These are phyloP conservation scores for Odontomachus brunneus DNA, from an alignment of 1,140 invertebrate species.

Conservation along the genomic window DNA sequence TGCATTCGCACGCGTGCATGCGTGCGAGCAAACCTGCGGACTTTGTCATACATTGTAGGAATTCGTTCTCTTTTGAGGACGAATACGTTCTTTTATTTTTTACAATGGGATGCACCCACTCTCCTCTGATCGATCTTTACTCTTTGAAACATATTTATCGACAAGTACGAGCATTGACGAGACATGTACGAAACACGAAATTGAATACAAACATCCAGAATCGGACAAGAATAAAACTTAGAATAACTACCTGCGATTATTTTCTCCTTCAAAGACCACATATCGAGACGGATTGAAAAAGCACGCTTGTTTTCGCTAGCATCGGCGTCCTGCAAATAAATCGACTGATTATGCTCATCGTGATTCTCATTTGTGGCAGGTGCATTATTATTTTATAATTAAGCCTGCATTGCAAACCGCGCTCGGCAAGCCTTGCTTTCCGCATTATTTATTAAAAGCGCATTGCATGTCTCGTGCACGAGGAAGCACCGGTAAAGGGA, in stretches of 20 bases:
- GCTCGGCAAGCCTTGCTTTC: constrained; percentile 9
- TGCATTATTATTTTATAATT: constrained; percentile 33
- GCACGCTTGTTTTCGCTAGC: not conserved
- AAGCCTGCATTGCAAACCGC: constrained; percentile 17
- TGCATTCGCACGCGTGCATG: not conserved
- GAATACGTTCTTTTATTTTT: constrained; percentile 9
- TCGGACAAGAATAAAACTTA: not conserved
- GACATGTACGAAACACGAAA: not conserved
- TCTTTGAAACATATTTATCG: not conserved
- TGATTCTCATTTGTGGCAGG: not conserved
- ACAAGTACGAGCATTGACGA: not conserved
- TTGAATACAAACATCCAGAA: not conserved
- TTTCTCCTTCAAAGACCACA: not conserved
- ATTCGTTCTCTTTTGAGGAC: not conserved
- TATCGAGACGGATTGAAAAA: not conserved
- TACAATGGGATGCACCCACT: not conserved
- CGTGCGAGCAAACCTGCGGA: not conserved
- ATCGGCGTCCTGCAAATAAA: not conserved
- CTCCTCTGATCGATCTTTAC: too few species aligned
- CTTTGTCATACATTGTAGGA: not conserved
- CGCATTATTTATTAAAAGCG: constrained; percentile 43
- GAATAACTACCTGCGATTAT: not conserved
- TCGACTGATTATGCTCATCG: not conserved
- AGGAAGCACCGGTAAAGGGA: constrained; percentile 25
- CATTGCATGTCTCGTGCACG: not conserved